Evolutionary conservation across 2,113 vertebrate species (phyloP).

Genomic region (Centropristis striata): DNA sequence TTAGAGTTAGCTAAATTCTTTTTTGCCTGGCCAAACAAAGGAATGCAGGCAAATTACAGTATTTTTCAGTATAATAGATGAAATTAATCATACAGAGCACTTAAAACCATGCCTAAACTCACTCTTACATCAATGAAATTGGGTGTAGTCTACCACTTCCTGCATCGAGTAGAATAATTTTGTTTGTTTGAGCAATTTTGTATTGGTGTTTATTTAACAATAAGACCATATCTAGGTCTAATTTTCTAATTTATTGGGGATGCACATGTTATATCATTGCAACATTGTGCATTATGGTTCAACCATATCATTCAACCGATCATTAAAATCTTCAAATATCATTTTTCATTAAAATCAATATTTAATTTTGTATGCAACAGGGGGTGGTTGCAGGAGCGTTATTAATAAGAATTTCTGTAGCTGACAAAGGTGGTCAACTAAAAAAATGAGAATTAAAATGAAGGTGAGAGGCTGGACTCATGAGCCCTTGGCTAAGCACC

Average conservation of each 20-base stretch:
- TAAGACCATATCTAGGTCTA: not conserved
- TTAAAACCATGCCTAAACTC: not conserved
- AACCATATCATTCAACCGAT: not conserved
- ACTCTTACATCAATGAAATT: not conserved
- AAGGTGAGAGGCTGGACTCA: not conserved
- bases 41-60: too few species aligned
- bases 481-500: too few species aligned
- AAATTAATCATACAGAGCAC: too few species aligned
- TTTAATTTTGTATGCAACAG: not conserved
- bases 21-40: not conserved
- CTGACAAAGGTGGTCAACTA: not conserved
- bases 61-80: not conserved
- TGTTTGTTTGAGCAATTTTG: not conserved
- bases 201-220: not conserved
- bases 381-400: not conserved
- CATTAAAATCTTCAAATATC: not conserved
- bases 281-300: not conserved
- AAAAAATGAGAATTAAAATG: not conserved
- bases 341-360: conserved; percentile 5
- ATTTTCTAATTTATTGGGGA: too few species aligned
- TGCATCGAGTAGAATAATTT: not conserved
- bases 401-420: not conserved
- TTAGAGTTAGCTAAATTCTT: not conserved
- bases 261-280: not conserved
- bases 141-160: too few species aligned